Base-by-base conservation (phyloP, 2,113 vertebrate species). In the Diphyllodes magnificus region DNA sequence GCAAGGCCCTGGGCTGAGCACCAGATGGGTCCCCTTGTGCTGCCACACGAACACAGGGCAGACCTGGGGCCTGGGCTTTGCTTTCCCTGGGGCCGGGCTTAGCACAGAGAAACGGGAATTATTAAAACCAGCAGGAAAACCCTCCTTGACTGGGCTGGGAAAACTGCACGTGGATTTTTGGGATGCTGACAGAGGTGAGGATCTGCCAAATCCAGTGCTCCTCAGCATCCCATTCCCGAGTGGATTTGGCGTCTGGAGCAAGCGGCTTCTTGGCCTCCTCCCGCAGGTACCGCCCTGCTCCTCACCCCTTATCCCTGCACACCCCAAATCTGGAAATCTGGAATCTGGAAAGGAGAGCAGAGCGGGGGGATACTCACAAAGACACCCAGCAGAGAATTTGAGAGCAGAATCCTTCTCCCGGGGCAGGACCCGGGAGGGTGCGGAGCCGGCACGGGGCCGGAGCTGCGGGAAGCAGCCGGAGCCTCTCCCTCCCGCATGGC, bases 331-430 rank as follows among this genome's bases (percentile, higher is more conserved):
- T 25, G 50, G 20, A 22, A 37, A 42, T n/a, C 54, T 6, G 53
- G 19, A 9, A 13, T 13, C 31, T 22, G 49, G 22, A 27, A 35
- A 37, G 56, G 44, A 20, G 23, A 68, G 70, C 15, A 3, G 88
- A 54, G 37, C 0, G 1, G 6, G 5, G 11, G 16, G 8, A 69
- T 77, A 76, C 93, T 95, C 93, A 93, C 95, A 85, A 79, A 95
- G n/a, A 73, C 87, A 31, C 85, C 93, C 75, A 95, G 86, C n/a
- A 95, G 92, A 17, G 95, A 93, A 61, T 94, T 94, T 7, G 61
- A 66, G 57, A 94, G 92, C 90, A 89, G 53, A 3, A 63, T 85
- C 85, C 93, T 94, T 86, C 73, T 87, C 50, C 94, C 92, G 0
- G 95, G 75, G 53, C 65, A 86, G 68, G 93, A 33, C 5, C 86